Percentiles rank a stretch among this genome's conserved stretches.
These are phyloP conservation scores for Actinernus sp. DNA, from an alignment of 92 coral and sea anemone species.

Conservation along the genomic window DNA sequence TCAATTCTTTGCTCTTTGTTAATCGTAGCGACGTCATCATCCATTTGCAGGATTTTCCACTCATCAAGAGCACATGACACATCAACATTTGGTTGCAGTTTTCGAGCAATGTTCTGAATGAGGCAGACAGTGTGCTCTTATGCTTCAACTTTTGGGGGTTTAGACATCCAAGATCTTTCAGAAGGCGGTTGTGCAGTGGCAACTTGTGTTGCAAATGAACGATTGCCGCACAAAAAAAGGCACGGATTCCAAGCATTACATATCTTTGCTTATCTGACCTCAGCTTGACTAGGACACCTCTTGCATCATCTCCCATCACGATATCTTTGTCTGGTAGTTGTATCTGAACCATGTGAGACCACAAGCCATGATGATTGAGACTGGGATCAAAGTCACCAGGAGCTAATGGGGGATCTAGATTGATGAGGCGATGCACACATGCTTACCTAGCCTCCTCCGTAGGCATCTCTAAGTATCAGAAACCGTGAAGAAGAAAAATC, in stretches of 20 bases:
- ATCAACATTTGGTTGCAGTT: conserved; percentile 38
- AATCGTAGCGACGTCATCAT: conserved; percentile 20
- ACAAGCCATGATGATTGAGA: too few species aligned
- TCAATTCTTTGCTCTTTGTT: conserved; percentile 35
- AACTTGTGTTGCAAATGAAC: conserved; percentile 46
- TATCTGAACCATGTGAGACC: too few species aligned
- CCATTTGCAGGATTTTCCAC: conserved; percentile 47
- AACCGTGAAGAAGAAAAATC: too few species aligned
- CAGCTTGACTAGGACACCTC: conserved; percentile 46
- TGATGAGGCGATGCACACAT: too few species aligned
- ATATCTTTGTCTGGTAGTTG: conserved; percentile 47
- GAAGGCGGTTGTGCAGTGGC: conserved; percentile 39
- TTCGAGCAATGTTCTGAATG: too few species aligned
- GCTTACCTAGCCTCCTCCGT: too few species aligned
- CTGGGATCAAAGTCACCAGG: too few species aligned
- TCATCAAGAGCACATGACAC: conserved; percentile 38
- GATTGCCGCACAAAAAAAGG: conserved; percentile 33
- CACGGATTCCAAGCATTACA: conserved; percentile 52
- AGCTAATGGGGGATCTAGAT: too few species aligned
- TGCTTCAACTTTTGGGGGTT: too few species aligned
- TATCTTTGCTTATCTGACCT: conserved; percentile 52
- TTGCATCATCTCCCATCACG: conserved; percentile 54
- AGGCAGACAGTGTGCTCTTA: conserved; percentile 35
- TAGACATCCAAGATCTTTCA: conserved; percentile 56
- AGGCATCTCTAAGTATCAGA: too few species aligned